Conservation (phyloP, 1,140 invertebrate genomes). For the Acromyrmex heyeri region DNA sequence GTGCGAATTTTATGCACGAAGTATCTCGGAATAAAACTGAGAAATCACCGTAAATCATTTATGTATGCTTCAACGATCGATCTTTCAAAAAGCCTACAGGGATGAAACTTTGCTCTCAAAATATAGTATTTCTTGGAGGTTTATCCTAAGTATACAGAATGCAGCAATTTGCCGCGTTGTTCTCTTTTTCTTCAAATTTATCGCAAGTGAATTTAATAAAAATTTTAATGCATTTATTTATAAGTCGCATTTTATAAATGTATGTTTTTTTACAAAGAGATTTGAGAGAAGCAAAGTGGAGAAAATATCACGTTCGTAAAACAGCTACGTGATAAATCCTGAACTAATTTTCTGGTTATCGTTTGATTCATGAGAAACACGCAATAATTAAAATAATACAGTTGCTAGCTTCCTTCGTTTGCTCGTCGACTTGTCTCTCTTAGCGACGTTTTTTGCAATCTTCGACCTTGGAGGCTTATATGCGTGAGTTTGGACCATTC, state of each 20-base stretch:
- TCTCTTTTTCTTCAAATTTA: neutral
- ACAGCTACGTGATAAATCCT: neutral
- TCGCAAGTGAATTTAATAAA: slow-evolving; percentile 12
- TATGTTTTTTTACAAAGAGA: slow-evolving; percentile 6
- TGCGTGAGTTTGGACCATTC: slow-evolving; percentile 23
- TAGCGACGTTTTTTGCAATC: slow-evolving; percentile 26
- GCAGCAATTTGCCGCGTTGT: neutral
- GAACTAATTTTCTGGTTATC: slow-evolving; percentile 28
- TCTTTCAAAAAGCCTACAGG: slow-evolving; percentile 33
- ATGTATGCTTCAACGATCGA: slow-evolving; percentile 43
- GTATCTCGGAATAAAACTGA: slow-evolving; percentile 20
- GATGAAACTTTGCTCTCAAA: slow-evolving; percentile 45
- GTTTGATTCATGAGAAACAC: neutral
- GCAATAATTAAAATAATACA: slow-evolving; percentile 3
- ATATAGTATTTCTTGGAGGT: slow-evolving; percentile 17
- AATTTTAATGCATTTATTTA: neutral
- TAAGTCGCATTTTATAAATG: neutral
- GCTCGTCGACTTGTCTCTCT: neutral
- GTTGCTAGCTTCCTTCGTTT: neutral
- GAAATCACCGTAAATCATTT: slow-evolving; percentile 22
- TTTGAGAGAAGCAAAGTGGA: neutral
- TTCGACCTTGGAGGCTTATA: slow-evolving; percentile 35
- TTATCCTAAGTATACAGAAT: neutral
- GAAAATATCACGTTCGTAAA: neutral
- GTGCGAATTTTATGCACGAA: slow-evolving; percentile 32